phyloP scores from a whole-genome alignment of 2,888 invertebrate species.

The Orthosia incerta region DNA sequence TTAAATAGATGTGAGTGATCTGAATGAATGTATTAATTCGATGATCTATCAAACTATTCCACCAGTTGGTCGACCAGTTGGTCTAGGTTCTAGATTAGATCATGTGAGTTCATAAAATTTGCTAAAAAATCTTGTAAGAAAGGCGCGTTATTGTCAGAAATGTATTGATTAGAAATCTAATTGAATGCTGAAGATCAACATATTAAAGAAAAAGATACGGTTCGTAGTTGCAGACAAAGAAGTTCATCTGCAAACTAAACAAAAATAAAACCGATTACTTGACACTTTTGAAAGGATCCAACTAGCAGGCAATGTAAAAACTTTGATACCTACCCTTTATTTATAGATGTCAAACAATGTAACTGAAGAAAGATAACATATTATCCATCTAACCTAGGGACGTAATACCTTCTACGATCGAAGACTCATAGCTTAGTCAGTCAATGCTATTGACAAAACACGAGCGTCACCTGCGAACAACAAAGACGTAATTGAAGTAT shows the following conservation, averaged over 20 bases:
- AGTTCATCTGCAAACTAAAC: background rate
- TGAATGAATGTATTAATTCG: constrained; percentile 8
- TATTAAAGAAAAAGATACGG: background rate
- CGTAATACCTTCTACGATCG: background rate
- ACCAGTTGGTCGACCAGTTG: too few relatives aligned
- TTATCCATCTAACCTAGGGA: background rate
- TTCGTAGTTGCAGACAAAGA: background rate
- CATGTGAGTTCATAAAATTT: background rate
- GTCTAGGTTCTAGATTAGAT: background rate
- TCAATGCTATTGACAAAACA: constrained; percentile 36
- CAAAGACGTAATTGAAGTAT: constrained; percentile 20
- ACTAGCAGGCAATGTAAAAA: background rate
- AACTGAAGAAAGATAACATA: background rate
- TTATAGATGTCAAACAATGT: background rate
- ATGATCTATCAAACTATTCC: constrained; percentile 2
- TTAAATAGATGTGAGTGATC: constrained; percentile 12
- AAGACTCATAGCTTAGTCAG: background rate
- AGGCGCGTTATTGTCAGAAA: background rate
- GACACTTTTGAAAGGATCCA: background rate
- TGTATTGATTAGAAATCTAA: background rate
- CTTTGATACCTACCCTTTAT: background rate
- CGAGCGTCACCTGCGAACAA: constrained; percentile 26
- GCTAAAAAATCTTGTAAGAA: background rate
- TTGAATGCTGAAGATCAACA: background rate
- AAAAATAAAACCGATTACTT: background rate